Evolutionary conservation across 2,113 vertebrate species (phyloP).

Genomic region (Onychorhynchus coronatus): DNA sequence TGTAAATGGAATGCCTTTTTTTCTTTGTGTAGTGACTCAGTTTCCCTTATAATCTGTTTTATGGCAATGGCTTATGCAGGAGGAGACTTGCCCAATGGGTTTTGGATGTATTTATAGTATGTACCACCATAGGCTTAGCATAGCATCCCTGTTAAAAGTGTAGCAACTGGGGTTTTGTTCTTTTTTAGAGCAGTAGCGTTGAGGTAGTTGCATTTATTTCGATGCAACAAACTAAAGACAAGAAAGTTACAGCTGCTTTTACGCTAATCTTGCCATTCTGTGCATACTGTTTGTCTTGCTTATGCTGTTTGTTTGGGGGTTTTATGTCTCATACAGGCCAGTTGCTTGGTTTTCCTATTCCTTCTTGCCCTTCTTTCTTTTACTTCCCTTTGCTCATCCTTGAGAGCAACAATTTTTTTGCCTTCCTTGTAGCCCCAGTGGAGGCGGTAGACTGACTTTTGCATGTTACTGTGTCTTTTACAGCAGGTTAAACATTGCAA

Average conservation of each 20-base stretch:
- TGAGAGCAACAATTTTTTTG: background rate
- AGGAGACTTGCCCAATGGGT: background rate
- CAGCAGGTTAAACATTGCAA: background rate
- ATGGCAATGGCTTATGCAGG: background rate
- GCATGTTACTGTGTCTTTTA: background rate
- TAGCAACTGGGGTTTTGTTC: background rate
- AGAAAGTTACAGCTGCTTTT: background rate
- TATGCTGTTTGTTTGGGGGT: background rate
- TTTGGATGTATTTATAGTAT: background rate
- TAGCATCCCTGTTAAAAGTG: background rate
- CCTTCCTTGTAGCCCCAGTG: background rate
- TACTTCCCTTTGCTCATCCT: background rate
- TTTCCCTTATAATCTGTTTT: background rate
- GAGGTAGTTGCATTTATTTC: background rate
- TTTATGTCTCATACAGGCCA: background rate
- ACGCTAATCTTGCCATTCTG: background rate
- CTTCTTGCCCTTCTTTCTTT: background rate
- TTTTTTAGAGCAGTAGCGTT: background rate
- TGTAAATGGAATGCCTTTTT: background rate
- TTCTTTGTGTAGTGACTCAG: background rate
- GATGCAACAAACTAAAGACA: background rate
- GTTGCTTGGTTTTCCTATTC: background rate
- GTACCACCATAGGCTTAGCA: background rate
- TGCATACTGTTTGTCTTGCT: background rate
- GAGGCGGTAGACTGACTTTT: background rate